Base-by-base conservation (phyloP, 1,140 invertebrate genomes). In the Camponotus floridanus region DNA sequence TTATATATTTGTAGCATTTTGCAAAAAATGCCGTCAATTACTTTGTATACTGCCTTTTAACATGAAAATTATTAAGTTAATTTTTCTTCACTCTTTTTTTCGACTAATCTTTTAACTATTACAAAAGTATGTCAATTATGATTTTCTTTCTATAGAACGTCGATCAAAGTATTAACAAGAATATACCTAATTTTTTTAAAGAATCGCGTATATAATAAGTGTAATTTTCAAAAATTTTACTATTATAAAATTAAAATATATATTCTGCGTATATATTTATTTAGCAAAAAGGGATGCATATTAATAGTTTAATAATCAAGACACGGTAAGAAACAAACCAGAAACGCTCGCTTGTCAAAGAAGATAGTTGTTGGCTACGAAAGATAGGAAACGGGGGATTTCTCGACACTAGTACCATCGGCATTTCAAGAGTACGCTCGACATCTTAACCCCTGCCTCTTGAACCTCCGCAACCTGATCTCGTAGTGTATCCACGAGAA, bases 361-460 rank as follows among this genome's bases (percentile, higher is more conserved):
- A 31, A 73, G 33, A 57, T 70, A 62, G 70, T 88, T 62, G 80
- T 68, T 36, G 67, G 36, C 9, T 26, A 39, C 36, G 21, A 42
- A 85, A 83, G 55, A 59, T 39, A 42, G 65, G 61, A 55, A 70
- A 62, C 39, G 31, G 79, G 84, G 87, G 61, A 81, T 76, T 55
- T 87, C 86, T 42, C 33, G 65, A 18, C 68, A 70, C 39, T 86
- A 78, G 80, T 83, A 62, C 74, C 86, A 80, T 87, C 85, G 88
- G 91, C 85, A 90, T 92, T 92, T 91, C 85, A 81, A 92, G 92
- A 68, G 87, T 86, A 85, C 79, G 89, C 91, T 92, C 89, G 88
- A 91, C 91, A 91, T 87, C 91, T 92, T 91, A 89, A 85, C 90
- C 81, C 71, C 62, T 71, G 59, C 36, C 76, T 86, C 84, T 87